phyloP scores from a whole-genome alignment of 2,113 vertebrate genomes.

The Theristicus caerulescens region DNA sequence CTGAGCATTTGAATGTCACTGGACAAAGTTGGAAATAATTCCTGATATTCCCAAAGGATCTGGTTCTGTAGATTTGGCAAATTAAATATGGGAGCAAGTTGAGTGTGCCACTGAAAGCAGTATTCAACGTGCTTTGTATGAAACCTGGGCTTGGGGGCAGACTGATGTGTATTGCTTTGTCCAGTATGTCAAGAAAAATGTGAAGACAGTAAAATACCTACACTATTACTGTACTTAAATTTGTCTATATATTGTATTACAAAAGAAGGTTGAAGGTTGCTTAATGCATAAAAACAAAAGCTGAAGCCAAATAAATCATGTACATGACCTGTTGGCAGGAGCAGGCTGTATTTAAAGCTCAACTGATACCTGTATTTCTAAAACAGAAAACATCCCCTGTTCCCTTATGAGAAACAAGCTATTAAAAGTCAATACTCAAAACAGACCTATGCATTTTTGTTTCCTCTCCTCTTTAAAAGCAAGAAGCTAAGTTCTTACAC shows the following conservation, averaged over 20 bases:
- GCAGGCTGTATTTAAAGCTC: constrained; percentile 60
- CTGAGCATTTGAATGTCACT: constrained; percentile 32
- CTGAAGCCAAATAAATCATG: constrained; percentile 56
- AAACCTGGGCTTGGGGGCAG: background rate
- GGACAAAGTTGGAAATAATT: constrained; percentile 13
- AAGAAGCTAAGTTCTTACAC: background rate
- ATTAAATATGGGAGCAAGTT: background rate
- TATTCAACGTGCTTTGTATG: background rate
- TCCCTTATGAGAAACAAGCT: constrained; percentile 61
- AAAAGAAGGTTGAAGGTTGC: constrained; percentile 45
- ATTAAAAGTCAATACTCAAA: constrained; percentile 68
- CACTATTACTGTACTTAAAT: constrained; percentile 48
- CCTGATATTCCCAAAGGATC: background rate
- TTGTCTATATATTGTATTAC: constrained; percentile 53
- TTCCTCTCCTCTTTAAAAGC: constrained; percentile 35
- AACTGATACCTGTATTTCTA: constrained; percentile 62
- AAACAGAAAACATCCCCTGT: constrained; percentile 48
- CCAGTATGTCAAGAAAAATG: constrained; percentile 48
- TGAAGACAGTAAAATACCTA: constrained; percentile 39
- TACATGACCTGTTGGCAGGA: constrained; percentile 51
- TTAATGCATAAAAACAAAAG: constrained; percentile 53
- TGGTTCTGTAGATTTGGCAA: background rate
- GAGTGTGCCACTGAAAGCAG: background rate
- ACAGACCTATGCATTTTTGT: constrained; percentile 55
- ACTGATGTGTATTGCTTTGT: background rate